These are phyloP conservation scores for Caenorhabditis sinica DNA, from an alignment of 2,888 invertebrate species.

Conservation along the genomic window DNA sequence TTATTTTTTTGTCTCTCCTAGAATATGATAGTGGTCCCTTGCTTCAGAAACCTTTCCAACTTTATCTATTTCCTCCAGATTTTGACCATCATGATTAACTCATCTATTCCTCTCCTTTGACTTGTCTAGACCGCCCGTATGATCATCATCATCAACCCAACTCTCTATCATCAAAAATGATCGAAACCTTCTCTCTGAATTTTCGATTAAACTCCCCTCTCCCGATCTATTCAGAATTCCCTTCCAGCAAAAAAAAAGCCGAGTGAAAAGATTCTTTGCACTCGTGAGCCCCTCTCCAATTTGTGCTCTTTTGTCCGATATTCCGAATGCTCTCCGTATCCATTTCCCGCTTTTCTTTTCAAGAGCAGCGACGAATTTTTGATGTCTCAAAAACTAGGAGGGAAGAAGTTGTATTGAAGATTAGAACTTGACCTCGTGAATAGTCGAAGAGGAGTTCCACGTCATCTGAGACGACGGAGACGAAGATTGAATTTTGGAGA, in stretches of 20 bases:
- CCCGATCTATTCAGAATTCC: neutral
- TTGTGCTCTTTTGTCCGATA: conserved; percentile 47
- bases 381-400: conserved; percentile 27
- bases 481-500: conserved; percentile 28
- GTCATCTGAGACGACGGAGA: conserved; percentile 11
- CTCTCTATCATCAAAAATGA: conserved; percentile 18
- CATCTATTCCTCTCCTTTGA: neutral
- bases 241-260: neutral
- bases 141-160: too few species aligned
- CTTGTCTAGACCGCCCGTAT: conserved; percentile 13
- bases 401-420: neutral
- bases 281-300: conserved; percentile 36
- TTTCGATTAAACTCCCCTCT: conserved; percentile 21
- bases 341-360: conserved; percentile 4
- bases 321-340: conserved; percentile 37
- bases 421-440: conserved; percentile 43
- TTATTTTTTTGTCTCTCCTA: too few species aligned
- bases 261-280: conserved; percentile 44
- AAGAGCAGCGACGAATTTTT: conserved; percentile 23
- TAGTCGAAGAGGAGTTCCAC: conserved; percentile 24
- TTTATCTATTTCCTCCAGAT: neutral
- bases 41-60: too few species aligned
- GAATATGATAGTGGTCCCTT: too few species aligned
- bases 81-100: neutral
- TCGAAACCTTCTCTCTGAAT: conserved; percentile 12